Base-by-base conservation (phyloP, 2,888 invertebrate species). In the Phorcus lineatus region DNA sequence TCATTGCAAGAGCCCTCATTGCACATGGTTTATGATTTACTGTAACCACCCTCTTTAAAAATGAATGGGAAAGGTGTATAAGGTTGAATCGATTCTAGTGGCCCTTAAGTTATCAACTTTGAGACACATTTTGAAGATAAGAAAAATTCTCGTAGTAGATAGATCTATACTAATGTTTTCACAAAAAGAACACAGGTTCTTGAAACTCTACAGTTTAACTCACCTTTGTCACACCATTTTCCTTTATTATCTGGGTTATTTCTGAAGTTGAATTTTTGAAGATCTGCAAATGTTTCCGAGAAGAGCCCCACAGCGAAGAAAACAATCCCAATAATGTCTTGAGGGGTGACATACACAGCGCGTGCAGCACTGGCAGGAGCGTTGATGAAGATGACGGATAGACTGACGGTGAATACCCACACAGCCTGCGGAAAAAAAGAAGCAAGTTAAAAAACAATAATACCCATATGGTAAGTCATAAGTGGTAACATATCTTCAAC, bases 221-320 rank as follows among this genome's bases (percentile, higher is more conserved):
- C 93, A 96, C 96, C 97, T 90, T 96, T 97, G 91, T 97, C 97
- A 93, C 98, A 98, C 96, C 97, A 98, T 93, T 96, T 96, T 47
- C 97, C 97, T 92, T 96, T 96, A 92, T 98, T 98, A 0, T 95
- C 95, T 0, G 97, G 96, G 93, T 98, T 97, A 91, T 97, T 96
- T 84, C 97, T 95, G 92, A 98, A 98, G 0, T 96, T 96, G 89
- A 97, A 97, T 92, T 98, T 98, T 91, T 98, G 98, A 76, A 97
- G 94, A 94, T 98, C 98, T 0, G 98, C 97, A 88, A 97, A 96
- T 0, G 97, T 97, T 94, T 98, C 98, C 22, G 96, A 96, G 74
- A 97, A 91, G 74, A 98, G 94, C 9, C 98, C 98, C 67, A 96
- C 95, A n/a, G 96, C 95, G 91, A 97, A 98, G 86, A 97, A 94